These are phyloP conservation scores for Seira ritae DNA, from an alignment of 2,888 invertebrate species.

Conservation along the genomic window DNA sequence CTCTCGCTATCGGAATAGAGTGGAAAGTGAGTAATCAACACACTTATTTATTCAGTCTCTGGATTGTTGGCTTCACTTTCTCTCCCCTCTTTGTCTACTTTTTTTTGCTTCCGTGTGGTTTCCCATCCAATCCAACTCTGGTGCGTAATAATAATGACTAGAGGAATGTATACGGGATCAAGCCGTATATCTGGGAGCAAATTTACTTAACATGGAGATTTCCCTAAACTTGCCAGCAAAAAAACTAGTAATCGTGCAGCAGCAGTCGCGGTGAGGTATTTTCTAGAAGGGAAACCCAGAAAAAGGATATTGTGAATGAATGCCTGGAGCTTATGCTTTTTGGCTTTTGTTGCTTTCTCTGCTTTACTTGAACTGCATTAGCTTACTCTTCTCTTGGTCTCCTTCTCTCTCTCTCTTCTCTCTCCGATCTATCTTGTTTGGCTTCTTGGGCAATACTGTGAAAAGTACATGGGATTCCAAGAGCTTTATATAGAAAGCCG, in stretches of 20 bases:
- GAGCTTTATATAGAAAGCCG: conserved; percentile 63
- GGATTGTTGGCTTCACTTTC: conserved; percentile 12
- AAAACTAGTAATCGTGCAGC: too few relatives aligned
- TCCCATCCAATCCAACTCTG: conserved; percentile 33
- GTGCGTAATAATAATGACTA: conserved; percentile 10
- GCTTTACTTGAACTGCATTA: conserved; percentile 3
- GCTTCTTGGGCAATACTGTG: conserved; percentile 62
- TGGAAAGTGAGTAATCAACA: conserved; percentile 46
- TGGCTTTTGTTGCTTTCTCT: conserved; percentile 42
- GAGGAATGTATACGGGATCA: conserved; percentile 16
- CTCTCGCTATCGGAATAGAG: not conserved
- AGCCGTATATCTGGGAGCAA: conserved; percentile 10
- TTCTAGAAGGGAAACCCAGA: conserved; percentile 1
- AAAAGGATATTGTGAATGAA: conserved; percentile 44
- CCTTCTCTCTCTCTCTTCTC: conserved; percentile 22
- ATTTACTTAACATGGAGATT: conserved; percentile 30
- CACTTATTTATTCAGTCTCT: conserved; percentile 15
- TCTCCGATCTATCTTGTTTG: conserved; percentile 51
- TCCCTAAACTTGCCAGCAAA: too few relatives aligned
- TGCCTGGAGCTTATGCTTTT: conserved; percentile 44
- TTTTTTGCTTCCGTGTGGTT: conserved; percentile 33
- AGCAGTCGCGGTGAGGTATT: not conserved
- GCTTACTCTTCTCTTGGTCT: conserved; percentile 18
- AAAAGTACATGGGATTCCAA: conserved; percentile 57
- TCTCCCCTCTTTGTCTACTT: not conserved